Conservation (phyloP, 1,140 invertebrate species). For the Drosophila ogumai region DNA sequence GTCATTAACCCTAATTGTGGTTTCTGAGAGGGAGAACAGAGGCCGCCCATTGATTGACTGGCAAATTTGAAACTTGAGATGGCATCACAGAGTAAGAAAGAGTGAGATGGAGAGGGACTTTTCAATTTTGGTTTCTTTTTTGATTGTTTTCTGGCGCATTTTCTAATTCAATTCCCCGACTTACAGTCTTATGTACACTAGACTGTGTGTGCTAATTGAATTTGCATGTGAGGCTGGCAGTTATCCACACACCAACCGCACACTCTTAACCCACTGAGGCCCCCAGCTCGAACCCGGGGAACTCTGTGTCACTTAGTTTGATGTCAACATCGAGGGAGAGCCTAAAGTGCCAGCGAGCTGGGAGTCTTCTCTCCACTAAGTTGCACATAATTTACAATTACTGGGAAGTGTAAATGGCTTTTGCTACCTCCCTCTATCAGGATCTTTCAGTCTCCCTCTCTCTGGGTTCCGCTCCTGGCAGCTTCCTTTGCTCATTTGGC, state of each 20-base stretch:
- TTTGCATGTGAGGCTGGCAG: slow-evolving; percentile 58
- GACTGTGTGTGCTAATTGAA: slow-evolving; percentile 56
- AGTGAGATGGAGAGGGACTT: slow-evolving; percentile 12
- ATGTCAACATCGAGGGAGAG: slow-evolving; percentile 43
- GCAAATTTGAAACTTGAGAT: slow-evolving; percentile 44
- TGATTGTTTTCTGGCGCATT: slow-evolving; percentile 46
- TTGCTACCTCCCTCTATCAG: slow-evolving; percentile 25
- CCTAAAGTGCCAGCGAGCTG: slow-evolving; percentile 30
- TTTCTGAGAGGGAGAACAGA: slow-evolving; percentile 26
- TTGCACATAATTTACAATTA: slow-evolving; percentile 76
- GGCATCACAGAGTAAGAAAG: background rate
- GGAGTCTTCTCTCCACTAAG: slow-evolving; percentile 33
- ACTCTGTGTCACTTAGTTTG: slow-evolving; percentile 41
- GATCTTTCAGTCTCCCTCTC: background rate
- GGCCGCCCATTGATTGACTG: slow-evolving; percentile 39
- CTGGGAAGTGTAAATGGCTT: slow-evolving; percentile 68
- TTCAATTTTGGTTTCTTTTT: slow-evolving; percentile 34
- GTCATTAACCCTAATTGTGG: slow-evolving; percentile 76
- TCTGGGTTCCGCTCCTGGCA: slow-evolving; percentile 8
- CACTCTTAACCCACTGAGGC: slow-evolving; percentile 25
- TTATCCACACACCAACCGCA: slow-evolving; percentile 16
- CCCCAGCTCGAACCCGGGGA: background rate
- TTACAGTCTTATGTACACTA: slow-evolving; percentile 23
- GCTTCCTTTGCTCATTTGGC: slow-evolving; percentile 54
- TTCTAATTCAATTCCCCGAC: slow-evolving; percentile 58